These are phyloP conservation scores for Hoplodrina blanda DNA, from an alignment of 2,888 invertebrate genomes.

Conservation along the genomic window DNA sequence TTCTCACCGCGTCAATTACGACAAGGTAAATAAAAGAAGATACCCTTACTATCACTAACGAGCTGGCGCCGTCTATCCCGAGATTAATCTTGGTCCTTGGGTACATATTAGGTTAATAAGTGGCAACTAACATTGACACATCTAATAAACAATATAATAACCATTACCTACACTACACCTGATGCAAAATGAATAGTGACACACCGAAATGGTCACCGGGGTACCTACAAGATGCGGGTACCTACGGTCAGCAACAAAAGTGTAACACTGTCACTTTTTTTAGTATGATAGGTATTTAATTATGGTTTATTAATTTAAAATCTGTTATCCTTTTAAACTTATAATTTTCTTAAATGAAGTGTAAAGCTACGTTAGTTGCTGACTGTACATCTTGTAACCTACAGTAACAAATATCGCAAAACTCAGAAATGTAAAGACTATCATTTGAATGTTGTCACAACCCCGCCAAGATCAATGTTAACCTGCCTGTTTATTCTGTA, in stretches of 20 bases:
- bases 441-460: no score
- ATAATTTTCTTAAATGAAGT: no score
- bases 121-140: constrained; percentile 1
- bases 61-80: constrained; percentile 1
- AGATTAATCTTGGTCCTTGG: not conserved
- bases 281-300: no score
- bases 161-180: not conserved
- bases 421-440: no score
- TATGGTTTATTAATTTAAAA: no score
- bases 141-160: not conserved
- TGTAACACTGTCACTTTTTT: no score
- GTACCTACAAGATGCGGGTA: not conserved
- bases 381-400: no score
- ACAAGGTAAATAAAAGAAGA: not conserved
- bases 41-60: not conserved
- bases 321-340: no score
- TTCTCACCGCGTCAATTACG: not conserved
- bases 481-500: no score
- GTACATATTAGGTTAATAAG: not conserved
- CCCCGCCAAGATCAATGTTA: no score
- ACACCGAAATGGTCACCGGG: not conserved
- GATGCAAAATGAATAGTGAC: not conserved
- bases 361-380: no score
- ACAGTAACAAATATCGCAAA: no score
- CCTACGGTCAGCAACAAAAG: not conserved